These are phyloP conservation scores for Ylistrum balloti DNA, from an alignment of 1,140 invertebrate species.

Conservation along the genomic window DNA sequence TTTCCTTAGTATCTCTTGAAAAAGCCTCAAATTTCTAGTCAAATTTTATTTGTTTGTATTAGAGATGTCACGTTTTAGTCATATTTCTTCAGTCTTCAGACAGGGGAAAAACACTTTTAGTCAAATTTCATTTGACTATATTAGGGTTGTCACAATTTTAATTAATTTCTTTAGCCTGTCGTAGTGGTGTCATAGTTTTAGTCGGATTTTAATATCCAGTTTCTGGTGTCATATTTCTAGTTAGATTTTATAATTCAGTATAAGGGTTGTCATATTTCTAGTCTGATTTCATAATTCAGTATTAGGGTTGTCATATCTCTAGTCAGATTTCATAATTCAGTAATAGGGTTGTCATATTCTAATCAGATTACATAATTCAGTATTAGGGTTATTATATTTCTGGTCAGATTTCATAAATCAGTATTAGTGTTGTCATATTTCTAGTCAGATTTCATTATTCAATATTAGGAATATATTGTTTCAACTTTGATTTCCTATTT, in stretches of 20 bases:
- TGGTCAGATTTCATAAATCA: not conserved
- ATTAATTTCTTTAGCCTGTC: too few species aligned
- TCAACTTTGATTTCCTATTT: too few species aligned
- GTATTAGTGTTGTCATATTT: not conserved
- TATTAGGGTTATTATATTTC: not conserved
- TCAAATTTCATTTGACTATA: too few species aligned
- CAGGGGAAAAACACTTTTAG: too few species aligned
- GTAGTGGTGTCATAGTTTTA: not conserved
- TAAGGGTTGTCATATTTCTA: not conserved
- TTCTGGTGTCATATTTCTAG: not conserved
- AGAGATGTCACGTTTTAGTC: too few species aligned
- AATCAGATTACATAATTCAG: not conserved
- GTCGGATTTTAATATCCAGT: not conserved
- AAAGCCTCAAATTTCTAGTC: not conserved
- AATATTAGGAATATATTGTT: not conserved
- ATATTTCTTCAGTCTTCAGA: too few species aligned
- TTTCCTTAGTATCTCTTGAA: not conserved
- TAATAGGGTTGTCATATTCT: not conserved
- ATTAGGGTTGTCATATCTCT: too few species aligned
- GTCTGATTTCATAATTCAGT: not conserved
- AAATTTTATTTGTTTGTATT: too few species aligned
- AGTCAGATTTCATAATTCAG: too few species aligned
- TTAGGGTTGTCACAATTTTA: too few species aligned
- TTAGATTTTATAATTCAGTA: not conserved
- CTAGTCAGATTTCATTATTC: not conserved